Evolutionary conservation across 2,888 invertebrate species (phyloP).

Genomic region (Masnerella sp.): DNA sequence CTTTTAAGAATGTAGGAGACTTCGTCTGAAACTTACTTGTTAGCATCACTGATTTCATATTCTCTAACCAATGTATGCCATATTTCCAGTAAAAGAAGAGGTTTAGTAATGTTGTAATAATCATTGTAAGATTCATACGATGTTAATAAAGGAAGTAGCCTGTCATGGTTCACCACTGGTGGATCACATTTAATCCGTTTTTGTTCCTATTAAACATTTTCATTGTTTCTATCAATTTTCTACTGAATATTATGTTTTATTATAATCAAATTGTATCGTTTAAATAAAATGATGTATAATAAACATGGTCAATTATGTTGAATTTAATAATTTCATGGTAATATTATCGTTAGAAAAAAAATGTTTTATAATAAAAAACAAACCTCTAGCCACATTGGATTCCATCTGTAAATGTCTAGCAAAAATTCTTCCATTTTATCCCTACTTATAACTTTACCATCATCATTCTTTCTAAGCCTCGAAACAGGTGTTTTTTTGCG

Average conservation of each 20-base stretch:
- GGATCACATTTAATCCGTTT: constrained; percentile 75
- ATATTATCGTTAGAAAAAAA: too few species aligned
- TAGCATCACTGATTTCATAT: constrained; percentile 47
- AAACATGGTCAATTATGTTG: too few species aligned
- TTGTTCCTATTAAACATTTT: constrained; percentile 79
- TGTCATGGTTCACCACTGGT: constrained; percentile 76
- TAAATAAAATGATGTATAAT: too few species aligned
- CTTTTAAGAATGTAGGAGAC: too few species aligned
- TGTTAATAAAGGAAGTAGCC: constrained; percentile 79
- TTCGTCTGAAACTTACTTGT: background rate
- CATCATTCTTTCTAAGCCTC: constrained; percentile 63
- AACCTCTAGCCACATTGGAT: constrained; percentile 82
- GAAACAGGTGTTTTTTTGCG: constrained; percentile 62
- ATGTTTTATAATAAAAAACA: too few species aligned
- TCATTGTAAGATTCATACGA: constrained; percentile 80
- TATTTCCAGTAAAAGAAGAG: constrained; percentile 82
- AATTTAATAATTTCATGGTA: too few species aligned
- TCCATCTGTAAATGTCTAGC: constrained; percentile 82
- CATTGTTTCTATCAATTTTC: too few species aligned
- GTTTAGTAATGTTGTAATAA: constrained; percentile 81
- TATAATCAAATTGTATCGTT: too few species aligned
- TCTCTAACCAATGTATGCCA: constrained; percentile 79
- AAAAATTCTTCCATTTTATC: constrained; percentile 76
- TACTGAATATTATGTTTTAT: too few species aligned
- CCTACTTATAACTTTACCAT: constrained; percentile 48